Conservation (phyloP, 2,113 vertebrate genomes). For the Acrocephalus kingi region DNA sequence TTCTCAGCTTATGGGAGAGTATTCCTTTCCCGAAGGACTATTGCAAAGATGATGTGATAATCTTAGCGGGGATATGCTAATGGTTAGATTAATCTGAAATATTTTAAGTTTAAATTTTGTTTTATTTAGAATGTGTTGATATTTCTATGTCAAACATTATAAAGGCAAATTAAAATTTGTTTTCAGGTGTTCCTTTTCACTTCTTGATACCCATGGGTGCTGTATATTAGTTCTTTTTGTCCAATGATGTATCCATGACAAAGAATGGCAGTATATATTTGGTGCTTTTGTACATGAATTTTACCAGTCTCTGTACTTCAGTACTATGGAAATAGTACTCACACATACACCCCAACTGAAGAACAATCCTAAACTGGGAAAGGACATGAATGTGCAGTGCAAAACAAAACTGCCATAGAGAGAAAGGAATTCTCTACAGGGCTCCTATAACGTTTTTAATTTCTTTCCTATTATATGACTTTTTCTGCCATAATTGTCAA, state of each 20-base stretch:
- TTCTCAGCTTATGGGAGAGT: neutral
- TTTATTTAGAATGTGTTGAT: neutral
- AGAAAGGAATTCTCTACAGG: neutral
- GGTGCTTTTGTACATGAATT: neutral
- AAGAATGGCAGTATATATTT: neutral
- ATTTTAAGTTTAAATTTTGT: neutral
- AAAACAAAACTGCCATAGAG: neutral
- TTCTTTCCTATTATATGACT: neutral
- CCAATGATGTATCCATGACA: neutral
- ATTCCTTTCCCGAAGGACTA: neutral
- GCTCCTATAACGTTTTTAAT: neutral
- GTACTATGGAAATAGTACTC: neutral
- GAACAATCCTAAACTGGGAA: neutral
- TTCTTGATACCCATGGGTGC: neutral
- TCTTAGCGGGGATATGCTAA: neutral
- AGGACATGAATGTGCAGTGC: neutral
- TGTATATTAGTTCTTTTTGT: neutral
- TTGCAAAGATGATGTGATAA: neutral
- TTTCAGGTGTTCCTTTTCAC: neutral
- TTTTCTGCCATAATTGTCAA: neutral
- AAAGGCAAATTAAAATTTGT: neutral
- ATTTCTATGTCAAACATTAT: neutral
- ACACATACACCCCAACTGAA: fast-evolving
- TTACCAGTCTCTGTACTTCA: neutral
- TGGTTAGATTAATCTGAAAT: neutral